These are phyloP conservation scores for Eremobia ochroleuca DNA, from an alignment of 2,888 invertebrate genomes.

Conservation along the genomic window DNA sequence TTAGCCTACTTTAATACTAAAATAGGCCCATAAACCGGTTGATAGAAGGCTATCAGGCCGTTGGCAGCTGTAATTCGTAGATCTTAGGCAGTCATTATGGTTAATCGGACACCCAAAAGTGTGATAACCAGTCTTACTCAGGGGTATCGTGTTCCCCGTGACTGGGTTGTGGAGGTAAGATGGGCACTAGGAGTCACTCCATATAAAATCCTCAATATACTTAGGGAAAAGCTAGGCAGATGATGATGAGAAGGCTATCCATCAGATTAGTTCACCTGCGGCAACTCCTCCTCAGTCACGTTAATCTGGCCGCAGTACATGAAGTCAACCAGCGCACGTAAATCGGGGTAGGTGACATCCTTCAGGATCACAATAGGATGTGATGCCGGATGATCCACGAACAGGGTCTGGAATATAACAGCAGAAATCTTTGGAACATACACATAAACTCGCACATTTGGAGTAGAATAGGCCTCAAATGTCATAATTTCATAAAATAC, in stretches of 20 bases:
- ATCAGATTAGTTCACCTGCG: conserved; percentile 87
- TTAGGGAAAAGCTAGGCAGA: neutral
- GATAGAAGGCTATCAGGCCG: too few relatives aligned
- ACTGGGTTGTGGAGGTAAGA: neutral
- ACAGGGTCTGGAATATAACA: conserved; percentile 92
- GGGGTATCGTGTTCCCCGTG: neutral
- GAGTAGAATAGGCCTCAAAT: neutral
- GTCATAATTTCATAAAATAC: neutral
- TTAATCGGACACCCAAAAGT: neutral
- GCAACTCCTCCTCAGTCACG: conserved; percentile 96
- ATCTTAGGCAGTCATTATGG: neutral
- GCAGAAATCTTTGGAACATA: neutral
- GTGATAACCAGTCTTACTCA: neutral
- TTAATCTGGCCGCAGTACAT: conserved; percentile 98
- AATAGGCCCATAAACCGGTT: neutral
- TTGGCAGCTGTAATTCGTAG: neutral
- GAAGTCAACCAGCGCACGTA: conserved; percentile 97
- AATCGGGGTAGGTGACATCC: conserved; percentile 96
- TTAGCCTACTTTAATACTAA: neutral
- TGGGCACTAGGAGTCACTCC: neutral
- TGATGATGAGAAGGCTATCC: neutral
- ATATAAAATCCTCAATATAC: neutral
- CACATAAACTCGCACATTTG: neutral
- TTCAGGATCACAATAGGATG: conserved; percentile 97
- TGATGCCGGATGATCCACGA: conserved; percentile 96